Base-by-base conservation (phyloP, 2,888 invertebrate genomes). In the Ophion slaviceki region DNA sequence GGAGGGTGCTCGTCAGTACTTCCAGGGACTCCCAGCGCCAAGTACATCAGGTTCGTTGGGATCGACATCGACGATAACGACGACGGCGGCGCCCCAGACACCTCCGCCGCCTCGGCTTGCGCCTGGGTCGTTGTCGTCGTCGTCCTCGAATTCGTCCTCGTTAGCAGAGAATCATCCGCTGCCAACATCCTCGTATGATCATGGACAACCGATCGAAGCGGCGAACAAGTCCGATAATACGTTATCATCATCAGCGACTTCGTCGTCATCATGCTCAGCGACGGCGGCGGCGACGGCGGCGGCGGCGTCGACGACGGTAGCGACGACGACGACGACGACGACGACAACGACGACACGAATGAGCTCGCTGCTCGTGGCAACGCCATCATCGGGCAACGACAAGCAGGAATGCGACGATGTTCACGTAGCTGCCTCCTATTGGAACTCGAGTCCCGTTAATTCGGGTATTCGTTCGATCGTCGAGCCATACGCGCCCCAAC, bases 1-100 rank as follows among this genome's bases (percentile, higher is more conserved):
- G 96, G 97, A 97, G 96, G 97, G 97, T 94, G 96, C 96, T 94
- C 96, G 97, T 94, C 97, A 97, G 95, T 97, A 96, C 95, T 97
- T 97, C 94, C 96, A 97, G 95, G 97, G 97, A 93, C 95, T 97
- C 93, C 97, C 97, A 88, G 94, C 95, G 90, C 95, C 95, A 82
- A 95, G 95, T 92, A 95, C 95, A 92, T 94, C 94, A 88, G 94
- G 94, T 90, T 92, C 93, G 77, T 89, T 90, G 84, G 89, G 88
- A 77, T 89, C 90, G 88, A 91, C 91, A 80, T 90, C 72, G 76
- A 84, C 82, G 74, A 75, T 81, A 66, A 87, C 88, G 77, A 84
- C 81, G 53, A 88, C 87, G 76, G 81, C 88, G 59, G 78, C 87
- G 28, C 84, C 87, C 32, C 47, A 80, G 36, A 59, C 84, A 28